Evolutionary conservation across 2,888 invertebrate species (phyloP), one percentile per base, ranked within the genome.

Genomic region (Hydraecia micacea): DNA sequence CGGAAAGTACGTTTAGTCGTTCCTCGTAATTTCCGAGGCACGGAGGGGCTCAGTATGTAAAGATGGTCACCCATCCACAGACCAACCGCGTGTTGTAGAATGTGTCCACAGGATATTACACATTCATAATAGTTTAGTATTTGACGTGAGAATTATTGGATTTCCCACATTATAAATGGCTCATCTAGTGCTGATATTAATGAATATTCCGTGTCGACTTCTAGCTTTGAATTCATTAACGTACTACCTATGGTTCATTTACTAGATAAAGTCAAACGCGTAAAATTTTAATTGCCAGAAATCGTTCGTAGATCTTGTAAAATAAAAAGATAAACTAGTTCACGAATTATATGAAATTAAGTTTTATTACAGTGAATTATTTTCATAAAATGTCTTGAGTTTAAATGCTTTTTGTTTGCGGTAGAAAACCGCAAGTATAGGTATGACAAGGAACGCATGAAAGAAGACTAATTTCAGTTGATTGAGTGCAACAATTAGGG

Each of bases 401-500:
- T 80, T 79, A 69, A 65, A n/a, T 76, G 2, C 62, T 66, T 71
- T 67, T 76, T 76, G 25, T 80, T 81, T 83, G 80, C 55, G 84
- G 84, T 83, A 77, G 66, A 73, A 76, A 86, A 89, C 88, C 88
- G 58, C 90, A 88, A 66, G 39, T 66, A 28, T 36, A 36, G 32
- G 32, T 81, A 77, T 81, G 93, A 92, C 91, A 91, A 86, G 83
- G 86, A 77, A 87, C 87, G 85, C 88, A 91, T 89, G 88, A 91
- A 91, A 91, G 89, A 83, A 91, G 85, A 73, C 87, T 89, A 92
- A 93, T 93, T 92, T 90, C 78, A 89, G 90, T 91, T 88, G 87
- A 89, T 90, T 87, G 90, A 90, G 87, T 87, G 87, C 90, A 79
- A 86, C 93, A 94, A 95, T 96, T 95, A 93, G 73, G 91, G 91